A percentile compares a stretch with the other conserved stretches of the same genome.
Conservation (phyloP, 1,140 invertebrate genomes). For the Drosophila arawakana region DNA sequence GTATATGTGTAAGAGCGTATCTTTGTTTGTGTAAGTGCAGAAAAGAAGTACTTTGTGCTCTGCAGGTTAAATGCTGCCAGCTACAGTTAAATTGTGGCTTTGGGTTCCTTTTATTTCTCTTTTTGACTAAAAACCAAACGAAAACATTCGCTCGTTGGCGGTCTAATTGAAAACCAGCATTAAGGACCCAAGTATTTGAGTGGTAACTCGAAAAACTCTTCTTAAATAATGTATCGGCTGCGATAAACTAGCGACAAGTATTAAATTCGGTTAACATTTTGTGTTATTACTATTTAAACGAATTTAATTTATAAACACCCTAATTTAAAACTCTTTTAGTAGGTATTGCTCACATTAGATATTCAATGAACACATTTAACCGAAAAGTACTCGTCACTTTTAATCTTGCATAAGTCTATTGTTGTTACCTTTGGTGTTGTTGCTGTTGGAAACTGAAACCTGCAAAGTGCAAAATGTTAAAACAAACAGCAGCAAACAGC, state of each 20-base stretch:
- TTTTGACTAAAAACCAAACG: constrained; percentile 38
- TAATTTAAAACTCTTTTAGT: constrained; percentile 8
- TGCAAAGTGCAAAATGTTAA: constrained; percentile 23
- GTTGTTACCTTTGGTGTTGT: constrained; percentile 26
- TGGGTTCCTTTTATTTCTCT: neutral
- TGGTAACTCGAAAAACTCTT: neutral
- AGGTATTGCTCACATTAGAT: constrained; percentile 5
- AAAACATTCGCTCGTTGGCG: constrained; percentile 61
- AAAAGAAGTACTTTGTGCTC: neutral
- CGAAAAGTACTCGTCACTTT: constrained; percentile 15
- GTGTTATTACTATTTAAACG: no score
- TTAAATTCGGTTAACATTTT: neutral
- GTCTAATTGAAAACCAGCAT: constrained; percentile 57
- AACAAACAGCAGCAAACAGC: constrained; percentile 24
- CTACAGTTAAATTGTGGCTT: constrained; percentile 57
- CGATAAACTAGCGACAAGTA: no score
- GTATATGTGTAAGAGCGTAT: constrained; percentile 11
- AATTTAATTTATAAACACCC: neutral
- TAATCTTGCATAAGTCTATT: constrained; percentile 3
- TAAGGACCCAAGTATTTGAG: neutral
- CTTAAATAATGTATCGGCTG: neutral
- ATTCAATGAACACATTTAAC: constrained; percentile 12
- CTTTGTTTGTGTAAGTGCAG: neutral
- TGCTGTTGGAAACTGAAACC: constrained; percentile 22
- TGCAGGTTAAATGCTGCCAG: constrained; percentile 54